Percentiles rank a stretch among this genome's conserved stretches.
Evolutionary conservation across 2,113 vertebrate species (phyloP).

Genomic region (Mystacornis crossleyi): DNA sequence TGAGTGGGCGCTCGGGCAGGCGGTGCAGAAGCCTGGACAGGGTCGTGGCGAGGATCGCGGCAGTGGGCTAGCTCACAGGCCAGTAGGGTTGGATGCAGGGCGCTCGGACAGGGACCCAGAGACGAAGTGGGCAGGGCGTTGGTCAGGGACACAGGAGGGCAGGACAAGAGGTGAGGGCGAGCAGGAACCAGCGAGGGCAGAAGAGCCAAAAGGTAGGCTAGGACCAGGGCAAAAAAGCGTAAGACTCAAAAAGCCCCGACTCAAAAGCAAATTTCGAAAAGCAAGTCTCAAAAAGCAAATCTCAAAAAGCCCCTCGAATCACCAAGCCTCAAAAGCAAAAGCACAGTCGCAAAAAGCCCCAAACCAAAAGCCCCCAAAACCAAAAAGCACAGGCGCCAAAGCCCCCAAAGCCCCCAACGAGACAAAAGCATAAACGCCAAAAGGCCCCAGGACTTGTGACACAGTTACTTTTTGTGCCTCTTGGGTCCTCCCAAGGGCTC

Average conservation of each 20-base stretch:
- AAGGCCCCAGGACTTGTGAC: background rate
- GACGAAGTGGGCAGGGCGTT: background rate
- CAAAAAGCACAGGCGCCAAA: background rate
- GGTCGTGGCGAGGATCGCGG: too few relatives aligned
- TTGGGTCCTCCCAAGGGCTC: accelerated
- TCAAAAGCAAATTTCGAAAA: background rate
- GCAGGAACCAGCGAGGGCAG: background rate
- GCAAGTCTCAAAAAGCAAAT: background rate
- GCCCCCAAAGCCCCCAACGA: background rate
- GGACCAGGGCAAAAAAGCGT: background rate
- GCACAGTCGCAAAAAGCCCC: background rate
- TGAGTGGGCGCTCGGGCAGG: too few relatives aligned
- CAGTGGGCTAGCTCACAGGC: too few relatives aligned
- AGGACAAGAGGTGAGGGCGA: background rate
- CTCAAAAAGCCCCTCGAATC: background rate
- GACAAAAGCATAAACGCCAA: background rate
- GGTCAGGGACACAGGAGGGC: background rate
- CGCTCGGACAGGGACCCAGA: background rate
- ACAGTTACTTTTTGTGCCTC: background rate
- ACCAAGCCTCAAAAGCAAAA: background rate
- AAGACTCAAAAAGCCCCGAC: background rate
- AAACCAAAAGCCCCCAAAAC: background rate
- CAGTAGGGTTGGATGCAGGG: too few relatives aligned
- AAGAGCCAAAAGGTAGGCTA: background rate
- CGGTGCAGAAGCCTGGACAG: too few relatives aligned